These are phyloP conservation scores for Acanthiza pusilla DNA, from an alignment of 2,797 vertebrate species.

Conservation along the genomic window DNA sequence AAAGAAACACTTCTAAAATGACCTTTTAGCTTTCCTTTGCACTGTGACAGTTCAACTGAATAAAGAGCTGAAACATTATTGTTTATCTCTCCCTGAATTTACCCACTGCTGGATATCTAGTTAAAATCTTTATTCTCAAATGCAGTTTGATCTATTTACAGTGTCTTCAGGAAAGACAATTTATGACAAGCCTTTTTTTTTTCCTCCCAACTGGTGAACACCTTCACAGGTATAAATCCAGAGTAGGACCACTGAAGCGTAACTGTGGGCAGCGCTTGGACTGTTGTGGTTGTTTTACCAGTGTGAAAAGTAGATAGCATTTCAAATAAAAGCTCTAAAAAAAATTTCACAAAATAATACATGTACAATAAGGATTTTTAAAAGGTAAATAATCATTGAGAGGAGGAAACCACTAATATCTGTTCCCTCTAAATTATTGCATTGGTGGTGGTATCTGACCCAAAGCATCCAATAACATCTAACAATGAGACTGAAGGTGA, in stretches of 20 bases:
- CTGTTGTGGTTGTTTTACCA: neutral
- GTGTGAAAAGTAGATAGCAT: neutral
- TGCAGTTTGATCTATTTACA: neutral
- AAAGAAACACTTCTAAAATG: neutral
- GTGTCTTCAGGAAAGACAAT: neutral
- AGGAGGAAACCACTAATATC: neutral
- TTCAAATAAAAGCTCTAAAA: neutral
- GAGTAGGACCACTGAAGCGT: neutral
- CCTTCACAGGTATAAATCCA: neutral
- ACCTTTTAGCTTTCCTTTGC: neutral
- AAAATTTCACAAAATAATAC: neutral
- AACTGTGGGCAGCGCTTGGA: neutral
- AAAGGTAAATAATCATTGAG: neutral
- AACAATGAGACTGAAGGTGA: neutral
- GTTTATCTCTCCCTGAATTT: neutral
- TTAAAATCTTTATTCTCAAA: neutral
- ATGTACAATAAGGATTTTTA: neutral
- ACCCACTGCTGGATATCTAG: neutral
- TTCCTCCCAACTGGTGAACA: neutral
- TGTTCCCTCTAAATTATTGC: neutral
- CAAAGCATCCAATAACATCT: neutral
- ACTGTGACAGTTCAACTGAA: neutral
- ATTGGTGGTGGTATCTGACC: neutral
- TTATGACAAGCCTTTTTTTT: neutral
- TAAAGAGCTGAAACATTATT: neutral